These are phyloP conservation scores for Sinocyclocheilus grahami DNA, from an alignment of 2,113 vertebrate species.

Conservation along the genomic window DNA sequence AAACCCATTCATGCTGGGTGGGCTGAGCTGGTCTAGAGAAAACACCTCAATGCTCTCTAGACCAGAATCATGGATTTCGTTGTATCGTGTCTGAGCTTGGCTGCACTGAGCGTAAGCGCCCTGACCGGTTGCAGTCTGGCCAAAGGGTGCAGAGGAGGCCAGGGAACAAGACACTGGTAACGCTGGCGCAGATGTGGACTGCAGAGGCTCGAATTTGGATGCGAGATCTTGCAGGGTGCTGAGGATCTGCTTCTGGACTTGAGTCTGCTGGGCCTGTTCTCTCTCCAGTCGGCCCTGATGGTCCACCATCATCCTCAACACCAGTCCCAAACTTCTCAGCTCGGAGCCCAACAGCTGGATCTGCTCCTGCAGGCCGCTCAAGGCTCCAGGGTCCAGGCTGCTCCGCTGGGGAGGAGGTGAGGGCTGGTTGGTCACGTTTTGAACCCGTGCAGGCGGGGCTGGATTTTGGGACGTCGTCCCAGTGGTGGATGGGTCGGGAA, in stretches of 20 bases:
- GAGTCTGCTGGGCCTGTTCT: conserved; percentile 82
- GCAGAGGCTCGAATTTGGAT: conserved; percentile 65
- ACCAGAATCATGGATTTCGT: conserved; percentile 63
- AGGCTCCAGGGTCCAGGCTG: conserved; percentile 51
- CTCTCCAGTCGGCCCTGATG: conserved; percentile 76
- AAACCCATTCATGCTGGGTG: conserved; percentile 72
- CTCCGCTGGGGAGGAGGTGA: conserved; percentile 55
- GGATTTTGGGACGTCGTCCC: conserved; percentile 50
- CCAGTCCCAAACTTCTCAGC: conserved; percentile 75
- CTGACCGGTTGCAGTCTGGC: conserved; percentile 66
- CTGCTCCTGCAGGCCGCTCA: conserved; percentile 67
- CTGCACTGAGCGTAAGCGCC: conserved; percentile 67
- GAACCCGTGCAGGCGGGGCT: conserved; percentile 53
- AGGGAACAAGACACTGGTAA: conserved; percentile 64
- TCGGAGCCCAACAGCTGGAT: conserved; percentile 76
- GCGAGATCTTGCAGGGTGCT: conserved; percentile 77
- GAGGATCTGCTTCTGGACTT: conserved; percentile 84
- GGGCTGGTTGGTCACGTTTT: conserved; percentile 57
- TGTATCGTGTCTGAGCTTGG: conserved; percentile 67
- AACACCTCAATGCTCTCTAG: conserved; percentile 70
- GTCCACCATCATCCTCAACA: conserved; percentile 76
- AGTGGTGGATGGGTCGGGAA: conserved; percentile 59
- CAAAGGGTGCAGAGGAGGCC: conserved; percentile 67
- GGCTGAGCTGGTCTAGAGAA: conserved; percentile 69
- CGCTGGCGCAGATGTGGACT: conserved; percentile 50